Percentiles rank a stretch among this genome's conserved stretches.
These are phyloP conservation scores for Paratilapia polleni DNA, from an alignment of 2,113 vertebrate genomes.

Conservation along the genomic window DNA sequence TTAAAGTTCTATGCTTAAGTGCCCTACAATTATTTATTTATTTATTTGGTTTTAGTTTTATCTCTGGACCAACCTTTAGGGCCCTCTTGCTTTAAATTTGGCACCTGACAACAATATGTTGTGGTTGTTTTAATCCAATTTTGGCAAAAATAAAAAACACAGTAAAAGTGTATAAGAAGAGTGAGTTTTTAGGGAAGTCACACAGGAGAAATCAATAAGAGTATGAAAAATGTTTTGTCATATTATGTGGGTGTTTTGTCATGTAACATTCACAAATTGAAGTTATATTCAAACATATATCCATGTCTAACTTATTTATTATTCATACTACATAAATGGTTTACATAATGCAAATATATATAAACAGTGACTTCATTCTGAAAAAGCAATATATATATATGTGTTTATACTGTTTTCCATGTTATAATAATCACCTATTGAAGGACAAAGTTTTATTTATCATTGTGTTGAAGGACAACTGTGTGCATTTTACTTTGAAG, in stretches of 20 bases:
- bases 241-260: background rate
- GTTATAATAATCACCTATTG: background rate
- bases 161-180: background rate
- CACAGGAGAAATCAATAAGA: background rate
- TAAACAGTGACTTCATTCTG: background rate
- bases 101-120: background rate
- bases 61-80: background rate
- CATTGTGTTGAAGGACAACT: conserved; percentile 26
- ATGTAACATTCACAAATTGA: background rate
- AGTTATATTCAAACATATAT: background rate
- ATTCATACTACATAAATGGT: background rate
- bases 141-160: background rate
- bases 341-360: background rate
- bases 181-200: background rate
- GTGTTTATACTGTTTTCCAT: background rate
- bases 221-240: background rate
- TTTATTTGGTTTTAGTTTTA: background rate
- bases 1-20: background rate
- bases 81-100: conserved; percentile 22
- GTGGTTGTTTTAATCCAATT: conserved; percentile 11
- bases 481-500: conserved; percentile 44
- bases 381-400: background rate
- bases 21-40: background rate
- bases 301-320: background rate
- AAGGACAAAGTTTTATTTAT: conserved; percentile 2